Evolutionary conservation across 1,140 invertebrate species (phyloP).

Genomic region (Zaprionus nigranus): DNA sequence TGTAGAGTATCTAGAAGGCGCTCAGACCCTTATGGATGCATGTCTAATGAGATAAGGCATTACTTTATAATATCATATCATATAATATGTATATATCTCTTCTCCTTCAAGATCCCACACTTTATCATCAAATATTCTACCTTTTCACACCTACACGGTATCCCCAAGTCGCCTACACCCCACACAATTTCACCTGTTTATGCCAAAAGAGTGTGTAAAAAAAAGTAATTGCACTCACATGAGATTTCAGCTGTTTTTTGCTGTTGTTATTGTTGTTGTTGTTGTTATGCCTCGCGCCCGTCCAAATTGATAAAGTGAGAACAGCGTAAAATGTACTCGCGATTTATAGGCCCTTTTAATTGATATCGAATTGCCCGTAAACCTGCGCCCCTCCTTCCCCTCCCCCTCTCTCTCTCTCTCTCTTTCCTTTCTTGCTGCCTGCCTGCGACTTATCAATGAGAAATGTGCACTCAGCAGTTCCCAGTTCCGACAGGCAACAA

Average conservation of each 20-base stretch:
- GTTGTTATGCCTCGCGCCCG: constrained; percentile 30
- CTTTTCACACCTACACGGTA: neutral
- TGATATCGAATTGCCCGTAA: constrained; percentile 55
- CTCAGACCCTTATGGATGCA: no score
- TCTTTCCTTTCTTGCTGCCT: neutral
- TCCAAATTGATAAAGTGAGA: constrained; percentile 72
- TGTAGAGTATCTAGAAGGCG: no score
- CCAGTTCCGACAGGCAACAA: constrained; percentile 71
- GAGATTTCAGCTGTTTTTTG: constrained; percentile 37
- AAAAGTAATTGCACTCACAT: constrained; percentile 58
- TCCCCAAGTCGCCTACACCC: neutral
- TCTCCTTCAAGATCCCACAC: no score
- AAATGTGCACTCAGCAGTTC: constrained; percentile 59
- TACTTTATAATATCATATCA: no score
- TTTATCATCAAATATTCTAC: neutral
- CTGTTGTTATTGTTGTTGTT: neutral
- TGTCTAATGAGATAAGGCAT: no score
- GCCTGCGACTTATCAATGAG: constrained; percentile 65
- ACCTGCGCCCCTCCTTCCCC: neutral
- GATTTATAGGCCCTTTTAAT: constrained; percentile 78
- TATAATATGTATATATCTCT: no score
- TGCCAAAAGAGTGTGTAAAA: neutral
- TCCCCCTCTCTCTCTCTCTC: no score
- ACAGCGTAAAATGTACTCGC: constrained; percentile 34
- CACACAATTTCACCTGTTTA: neutral